A percentile compares a stretch with the other conserved stretches of the same genome.
These are phyloP conservation scores for Habroteleia sp. DNA, from an alignment of 2,888 invertebrate genomes.

Conservation along the genomic window DNA sequence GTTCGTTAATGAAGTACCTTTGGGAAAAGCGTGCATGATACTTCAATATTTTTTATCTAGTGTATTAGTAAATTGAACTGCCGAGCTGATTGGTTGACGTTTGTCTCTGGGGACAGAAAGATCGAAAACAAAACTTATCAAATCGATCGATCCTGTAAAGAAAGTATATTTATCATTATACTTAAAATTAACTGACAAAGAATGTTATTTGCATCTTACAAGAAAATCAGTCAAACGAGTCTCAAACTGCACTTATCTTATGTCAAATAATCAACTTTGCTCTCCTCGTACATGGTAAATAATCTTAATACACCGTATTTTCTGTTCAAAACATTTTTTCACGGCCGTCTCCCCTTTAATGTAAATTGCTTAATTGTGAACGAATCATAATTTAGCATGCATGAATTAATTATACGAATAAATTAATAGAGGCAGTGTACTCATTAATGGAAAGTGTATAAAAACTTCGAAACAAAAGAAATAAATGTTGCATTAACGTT, in stretches of 20 bases:
- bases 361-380: too few relatives aligned
- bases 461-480: too few relatives aligned
- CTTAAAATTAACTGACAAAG: not conserved
- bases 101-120: conserved; percentile 55
- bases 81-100: conserved; percentile 64
- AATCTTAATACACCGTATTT: too few relatives aligned
- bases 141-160: conserved; percentile 39
- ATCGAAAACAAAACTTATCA: conserved; percentile 58
- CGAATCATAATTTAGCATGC: not conserved
- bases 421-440: not conserved
- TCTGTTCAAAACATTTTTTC: too few relatives aligned
- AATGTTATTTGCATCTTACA: conserved; percentile 8
- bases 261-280: too few relatives aligned
- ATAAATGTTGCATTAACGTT: too few relatives aligned
- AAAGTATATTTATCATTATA: conserved; percentile 33
- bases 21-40: conserved; percentile 53
- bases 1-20: conserved; percentile 61
- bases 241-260: too few relatives aligned
- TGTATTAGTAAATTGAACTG: conserved; percentile 69
- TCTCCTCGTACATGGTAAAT: too few relatives aligned
- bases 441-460: not conserved
- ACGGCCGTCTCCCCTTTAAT: too few relatives aligned
- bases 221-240: too few relatives aligned
- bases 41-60: conserved; percentile 63
- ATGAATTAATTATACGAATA: conserved; percentile 6